Conservation (phyloP, 2,888 invertebrate species). For the Aquatica leii region DNA sequence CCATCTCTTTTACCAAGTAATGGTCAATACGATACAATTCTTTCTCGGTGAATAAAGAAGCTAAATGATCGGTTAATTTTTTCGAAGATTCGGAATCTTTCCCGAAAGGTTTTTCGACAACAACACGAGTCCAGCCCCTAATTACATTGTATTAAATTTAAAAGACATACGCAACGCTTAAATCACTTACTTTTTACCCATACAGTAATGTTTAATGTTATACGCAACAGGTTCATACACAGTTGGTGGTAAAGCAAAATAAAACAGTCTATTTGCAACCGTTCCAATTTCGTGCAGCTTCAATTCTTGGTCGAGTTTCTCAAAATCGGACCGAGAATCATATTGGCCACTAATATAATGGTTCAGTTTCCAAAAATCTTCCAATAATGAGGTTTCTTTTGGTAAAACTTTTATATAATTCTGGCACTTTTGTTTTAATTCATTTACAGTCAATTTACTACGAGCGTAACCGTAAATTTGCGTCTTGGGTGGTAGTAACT, state of each 20-base stretch:
- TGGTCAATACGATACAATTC: conserved; percentile 98
- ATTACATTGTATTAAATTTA: not conserved
- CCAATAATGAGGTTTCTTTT: conserved; percentile 76
- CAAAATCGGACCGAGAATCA: conserved; percentile 83
- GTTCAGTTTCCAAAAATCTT: conserved; percentile 88
- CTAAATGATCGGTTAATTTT: conserved; percentile 84
- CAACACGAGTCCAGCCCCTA: conserved; percentile 92
- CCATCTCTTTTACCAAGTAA: conserved; percentile 99
- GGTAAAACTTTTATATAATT: conserved; percentile 81
- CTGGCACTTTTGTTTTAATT: conserved; percentile 77
- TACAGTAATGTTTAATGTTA: conserved; percentile 84
- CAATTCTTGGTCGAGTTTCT: conserved; percentile 79
- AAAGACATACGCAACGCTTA: not conserved
- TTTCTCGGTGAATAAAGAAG: conserved; percentile 88
- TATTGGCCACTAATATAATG: conserved; percentile 87
- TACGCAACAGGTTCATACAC: conserved; percentile 91
- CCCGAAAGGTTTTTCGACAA: conserved; percentile 99
- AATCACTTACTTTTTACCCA: conserved; percentile 75
- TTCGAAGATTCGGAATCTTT: conserved; percentile 87
- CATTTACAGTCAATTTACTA: conserved; percentile 78
- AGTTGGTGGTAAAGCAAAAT: conserved; percentile 96
- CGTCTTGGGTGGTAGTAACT: conserved; percentile 86
- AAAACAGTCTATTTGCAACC: conserved; percentile 89
- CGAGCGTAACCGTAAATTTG: conserved; percentile 95
- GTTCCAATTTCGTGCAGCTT: conserved; percentile 68